Conservation (phyloP, 2,888 invertebrate species). For the Luperina testacea region DNA sequence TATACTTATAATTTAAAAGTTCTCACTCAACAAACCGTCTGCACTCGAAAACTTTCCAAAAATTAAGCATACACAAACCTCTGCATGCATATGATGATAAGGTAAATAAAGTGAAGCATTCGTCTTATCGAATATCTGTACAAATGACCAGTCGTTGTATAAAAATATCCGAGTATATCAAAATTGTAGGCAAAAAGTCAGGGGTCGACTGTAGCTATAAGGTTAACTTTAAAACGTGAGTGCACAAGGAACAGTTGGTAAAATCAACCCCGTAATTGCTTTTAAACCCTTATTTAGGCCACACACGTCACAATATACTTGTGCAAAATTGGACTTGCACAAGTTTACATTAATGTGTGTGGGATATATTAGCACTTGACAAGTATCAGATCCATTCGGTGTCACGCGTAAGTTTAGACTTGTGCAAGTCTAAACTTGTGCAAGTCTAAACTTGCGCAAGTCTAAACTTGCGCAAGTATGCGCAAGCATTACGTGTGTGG, state of each 20-base stretch:
- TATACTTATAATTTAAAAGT: conserved; percentile 62
- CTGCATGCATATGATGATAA: conserved; percentile 14
- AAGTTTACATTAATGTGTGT: not conserved
- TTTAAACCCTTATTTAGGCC: not conserved
- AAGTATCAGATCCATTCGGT: not conserved
- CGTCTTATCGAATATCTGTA: conserved; percentile 58
- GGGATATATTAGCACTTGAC: not conserved
- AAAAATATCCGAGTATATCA: conserved; percentile 73
- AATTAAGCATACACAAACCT: conserved; percentile 36
- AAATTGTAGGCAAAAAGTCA: conserved; percentile 69
- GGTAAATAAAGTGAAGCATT: conserved; percentile 52
- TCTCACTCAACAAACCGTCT: conserved; percentile 51
- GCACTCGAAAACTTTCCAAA: conserved; percentile 37
- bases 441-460: not conserved
- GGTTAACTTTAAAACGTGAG: conserved; percentile 53
- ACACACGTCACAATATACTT: not conserved
- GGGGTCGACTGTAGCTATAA: conserved; percentile 65
- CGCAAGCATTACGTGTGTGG: not conserved
- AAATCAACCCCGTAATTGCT: conserved; percentile 12
- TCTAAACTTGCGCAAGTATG: not conserved
- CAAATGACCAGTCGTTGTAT: conserved; percentile 67
- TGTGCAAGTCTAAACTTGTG: not conserved
- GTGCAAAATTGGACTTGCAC: not conserved
- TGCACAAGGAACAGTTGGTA: conserved; percentile 53
- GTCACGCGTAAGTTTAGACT: not conserved